Base-by-base conservation (phyloP, 2,797 vertebrate genomes). In the Discoglossus pictus region DNA sequence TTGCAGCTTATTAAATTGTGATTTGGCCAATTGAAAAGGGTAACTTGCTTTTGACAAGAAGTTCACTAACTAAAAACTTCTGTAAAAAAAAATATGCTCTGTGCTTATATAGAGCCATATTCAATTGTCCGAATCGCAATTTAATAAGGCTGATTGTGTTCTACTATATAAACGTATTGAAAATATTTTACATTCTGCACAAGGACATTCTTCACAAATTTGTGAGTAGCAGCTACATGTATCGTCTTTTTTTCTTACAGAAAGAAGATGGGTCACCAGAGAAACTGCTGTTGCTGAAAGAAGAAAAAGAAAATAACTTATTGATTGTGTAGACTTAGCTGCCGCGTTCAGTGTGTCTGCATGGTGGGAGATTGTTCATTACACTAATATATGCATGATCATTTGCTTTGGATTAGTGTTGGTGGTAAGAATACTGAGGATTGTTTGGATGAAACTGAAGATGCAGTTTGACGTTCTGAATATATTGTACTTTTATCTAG, bases 281-380 rank as follows among this genome's bases (percentile, higher is more conserved):
- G 56, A 71, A 71, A 71, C 50, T 64, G 68, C 68, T 71, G 59
- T 64, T 71, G 48, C 68, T 71, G 68, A 71, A 71, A 71, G 44
- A 71, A 48, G 68, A 71, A 64, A 65, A 71, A 71, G 61, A 71
- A 64, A 71, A 71, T 71, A 71, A 71, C 44, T 59, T 64, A 71
- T 71, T 71, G 68, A 65, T 71, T 51, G 61, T 55, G 52, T 71
- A 71, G 61, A 36, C 44, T 40, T 71, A 71, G 68, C 46, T 64
- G 51, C 43, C 51, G 53, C 63, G 52, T 56, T 70, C 53, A 59
- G 39, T 71, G 25, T 55, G 36, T 43, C 44, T 64, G 68, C 53
- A 64, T 71, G 68, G 44, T 52, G 44, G 53, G 36, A 58, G 34
- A 58, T 50, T 50, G 44, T 50, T 58, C 44, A 65, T 71, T 64